phyloP scores from a whole-genome alignment of 1,140 invertebrate species.

The Lutraria rhynchaena region DNA sequence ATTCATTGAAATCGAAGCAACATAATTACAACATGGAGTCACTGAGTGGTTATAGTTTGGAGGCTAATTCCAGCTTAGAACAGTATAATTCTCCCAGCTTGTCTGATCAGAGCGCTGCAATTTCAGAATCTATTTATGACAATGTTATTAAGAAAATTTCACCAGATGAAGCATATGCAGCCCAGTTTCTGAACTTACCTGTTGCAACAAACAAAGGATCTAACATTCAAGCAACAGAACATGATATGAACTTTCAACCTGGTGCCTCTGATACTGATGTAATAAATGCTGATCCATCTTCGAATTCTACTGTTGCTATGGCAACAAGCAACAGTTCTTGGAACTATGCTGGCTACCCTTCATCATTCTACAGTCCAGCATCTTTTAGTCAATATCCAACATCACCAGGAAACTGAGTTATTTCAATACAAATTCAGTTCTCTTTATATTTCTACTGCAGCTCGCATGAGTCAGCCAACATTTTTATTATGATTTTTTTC shows the following conservation, averaged over 20 bases:
- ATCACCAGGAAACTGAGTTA: too few relatives aligned
- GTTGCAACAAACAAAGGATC: neutral
- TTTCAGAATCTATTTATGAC: neutral
- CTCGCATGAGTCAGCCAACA: too few relatives aligned
- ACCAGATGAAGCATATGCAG: neutral
- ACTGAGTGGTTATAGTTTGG: neutral
- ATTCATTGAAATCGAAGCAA: neutral
- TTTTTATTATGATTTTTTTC: too few relatives aligned
- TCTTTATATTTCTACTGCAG: too few relatives aligned
- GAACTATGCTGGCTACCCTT: neutral
- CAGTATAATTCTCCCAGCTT: neutral
- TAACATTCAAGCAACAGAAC: too few relatives aligned
- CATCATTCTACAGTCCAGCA: conserved; percentile 13
- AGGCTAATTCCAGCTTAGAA: neutral
- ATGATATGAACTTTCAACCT: neutral
- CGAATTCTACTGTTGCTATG: neutral
- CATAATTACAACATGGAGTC: neutral
- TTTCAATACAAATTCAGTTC: too few relatives aligned
- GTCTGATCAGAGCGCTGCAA: neutral
- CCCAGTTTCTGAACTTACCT: conserved; percentile 18
- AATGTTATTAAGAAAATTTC: neutral
- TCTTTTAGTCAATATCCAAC: too few relatives aligned
- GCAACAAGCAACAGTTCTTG: conserved; percentile 8
- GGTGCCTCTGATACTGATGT: neutral
- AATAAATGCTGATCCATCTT: neutral